These are phyloP conservation scores for mouse (Mus musculus) DNA, from an alignment of 2,113 vertebrate species.

Conservation along the genomic window DNA sequence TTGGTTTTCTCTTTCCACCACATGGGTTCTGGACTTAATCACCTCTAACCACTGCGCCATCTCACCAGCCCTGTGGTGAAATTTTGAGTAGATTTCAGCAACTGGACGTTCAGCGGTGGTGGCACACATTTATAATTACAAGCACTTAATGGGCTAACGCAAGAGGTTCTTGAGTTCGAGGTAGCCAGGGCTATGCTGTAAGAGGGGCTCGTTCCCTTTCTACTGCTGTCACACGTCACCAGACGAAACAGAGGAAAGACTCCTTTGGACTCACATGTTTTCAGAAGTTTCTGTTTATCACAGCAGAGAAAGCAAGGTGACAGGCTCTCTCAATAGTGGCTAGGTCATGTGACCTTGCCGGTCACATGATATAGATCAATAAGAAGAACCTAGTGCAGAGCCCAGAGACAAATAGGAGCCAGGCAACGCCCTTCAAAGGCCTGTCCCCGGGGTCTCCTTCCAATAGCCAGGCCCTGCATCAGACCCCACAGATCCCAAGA, in stretches of 20 bases:
- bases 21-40: neutral
- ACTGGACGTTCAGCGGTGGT: no score
- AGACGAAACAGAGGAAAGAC: neutral
- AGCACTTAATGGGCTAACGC: neutral
- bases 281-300: neutral
- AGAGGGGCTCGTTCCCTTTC: neutral
- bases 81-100: neutral
- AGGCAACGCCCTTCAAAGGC: neutral
- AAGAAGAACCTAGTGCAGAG: no score
- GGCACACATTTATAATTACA: neutral
- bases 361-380: neutral
- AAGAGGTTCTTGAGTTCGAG: neutral
- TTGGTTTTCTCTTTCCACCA: no score
- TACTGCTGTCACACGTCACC: neutral
- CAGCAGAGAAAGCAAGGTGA: neutral
- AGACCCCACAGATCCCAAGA: neutral
- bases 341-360: neutral
- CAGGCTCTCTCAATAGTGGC: neutral
- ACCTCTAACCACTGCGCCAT: neutral
- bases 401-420: neutral
- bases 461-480: neutral
- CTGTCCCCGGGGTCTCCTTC: neutral
- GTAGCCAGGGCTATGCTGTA: neutral
- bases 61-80: neutral
- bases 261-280: neutral